Evolutionary conservation across 2,888 invertebrate genomes (phyloP).

Genomic region (Elaeidobius kamerunicus): DNA sequence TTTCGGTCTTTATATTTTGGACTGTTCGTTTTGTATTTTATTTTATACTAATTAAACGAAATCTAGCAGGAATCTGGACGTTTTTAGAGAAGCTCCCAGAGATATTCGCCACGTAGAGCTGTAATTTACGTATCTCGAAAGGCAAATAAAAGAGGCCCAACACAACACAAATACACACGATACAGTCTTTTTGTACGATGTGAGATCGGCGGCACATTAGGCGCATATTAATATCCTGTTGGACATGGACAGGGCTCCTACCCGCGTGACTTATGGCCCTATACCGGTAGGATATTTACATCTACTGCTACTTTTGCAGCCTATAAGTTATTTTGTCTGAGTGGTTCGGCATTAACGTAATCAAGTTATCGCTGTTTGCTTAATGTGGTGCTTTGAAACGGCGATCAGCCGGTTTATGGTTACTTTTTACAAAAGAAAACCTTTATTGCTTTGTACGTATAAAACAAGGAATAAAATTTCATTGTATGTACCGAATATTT

Average conservation of each 20-base stretch:
- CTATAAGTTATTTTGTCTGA: too few relatives aligned
- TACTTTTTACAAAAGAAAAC: too few relatives aligned
- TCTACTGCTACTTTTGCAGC: slow-evolving; percentile 15
- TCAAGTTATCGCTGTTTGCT: slow-evolving; percentile 26
- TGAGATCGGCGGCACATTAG: slow-evolving; percentile 40
- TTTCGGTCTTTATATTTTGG: too few relatives aligned
- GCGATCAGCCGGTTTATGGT: background rate
- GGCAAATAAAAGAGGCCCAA: slow-evolving; percentile 32
- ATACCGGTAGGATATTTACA: slow-evolving; percentile 17
- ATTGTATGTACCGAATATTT: too few relatives aligned
- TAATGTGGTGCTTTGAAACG: slow-evolving; percentile 15
- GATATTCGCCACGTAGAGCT: slow-evolving; percentile 44
- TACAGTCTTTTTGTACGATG: slow-evolving; percentile 31
- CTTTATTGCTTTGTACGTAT: too few relatives aligned
- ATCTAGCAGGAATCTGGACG: too few relatives aligned
- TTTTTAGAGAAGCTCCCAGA: slow-evolving; percentile 27
- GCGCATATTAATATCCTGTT: slow-evolving; percentile 44
- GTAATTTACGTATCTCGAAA: slow-evolving; percentile 46
- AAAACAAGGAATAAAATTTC: too few relatives aligned
- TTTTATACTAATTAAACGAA: too few relatives aligned
- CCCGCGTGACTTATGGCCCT: slow-evolving; percentile 24
- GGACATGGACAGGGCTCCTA: slow-evolving; percentile 42
- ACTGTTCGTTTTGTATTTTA: too few relatives aligned
- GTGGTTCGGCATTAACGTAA: slow-evolving; percentile 15
- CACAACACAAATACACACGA: slow-evolving; percentile 27